Percentiles rank a stretch among this genome's conserved stretches.
These are phyloP conservation scores for Drosophila willistoni DNA, from an alignment of 1,140 invertebrate genomes.

Conservation along the genomic window DNA sequence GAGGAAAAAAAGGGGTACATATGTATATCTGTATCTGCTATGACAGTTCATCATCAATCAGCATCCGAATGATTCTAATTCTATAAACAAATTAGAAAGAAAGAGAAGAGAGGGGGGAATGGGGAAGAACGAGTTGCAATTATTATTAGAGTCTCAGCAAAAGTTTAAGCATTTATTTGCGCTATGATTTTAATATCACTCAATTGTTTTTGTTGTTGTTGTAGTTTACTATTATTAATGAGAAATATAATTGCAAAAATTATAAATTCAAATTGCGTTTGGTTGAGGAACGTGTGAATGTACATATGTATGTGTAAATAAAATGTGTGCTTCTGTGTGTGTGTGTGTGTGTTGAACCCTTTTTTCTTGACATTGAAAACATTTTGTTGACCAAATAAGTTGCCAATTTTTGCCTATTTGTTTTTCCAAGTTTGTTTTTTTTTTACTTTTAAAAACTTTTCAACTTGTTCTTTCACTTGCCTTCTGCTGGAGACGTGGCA, in stretches of 20 bases:
- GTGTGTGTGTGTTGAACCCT: slow-evolving; percentile 42
- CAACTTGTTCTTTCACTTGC: slow-evolving; percentile 47
- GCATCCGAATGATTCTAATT: slow-evolving; percentile 38
- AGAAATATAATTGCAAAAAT: slow-evolving; percentile 79
- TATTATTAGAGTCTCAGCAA: slow-evolving; percentile 35
- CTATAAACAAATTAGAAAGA: slow-evolving; percentile 75
- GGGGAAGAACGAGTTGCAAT: slow-evolving; percentile 43
- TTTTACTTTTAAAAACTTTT: slow-evolving; percentile 14
- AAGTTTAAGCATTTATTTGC: slow-evolving; percentile 77
- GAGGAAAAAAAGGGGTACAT: slow-evolving; percentile 21
- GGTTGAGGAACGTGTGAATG: background rate
- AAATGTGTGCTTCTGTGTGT: no score
- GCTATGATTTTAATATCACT: slow-evolving; percentile 76
- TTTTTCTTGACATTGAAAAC: slow-evolving; percentile 67
- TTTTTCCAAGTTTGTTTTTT: slow-evolving; percentile 22
- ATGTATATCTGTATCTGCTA: slow-evolving; percentile 23
- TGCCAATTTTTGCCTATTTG: slow-evolving; percentile 28
- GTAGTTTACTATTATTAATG: slow-evolving; percentile 52
- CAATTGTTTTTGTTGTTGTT: slow-evolving; percentile 33
- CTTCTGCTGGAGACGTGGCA: slow-evolving; percentile 57
- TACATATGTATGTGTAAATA: slow-evolving; percentile 36
- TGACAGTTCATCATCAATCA: slow-evolving; percentile 73
- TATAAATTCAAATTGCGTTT: slow-evolving; percentile 79
- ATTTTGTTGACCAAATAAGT: slow-evolving; percentile 34
- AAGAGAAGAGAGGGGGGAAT: background rate